Percentiles rank a stretch among this genome's conserved stretches.
Conservation (phyloP, 1,140 invertebrate genomes). For the Bombus pyrosoma region DNA sequence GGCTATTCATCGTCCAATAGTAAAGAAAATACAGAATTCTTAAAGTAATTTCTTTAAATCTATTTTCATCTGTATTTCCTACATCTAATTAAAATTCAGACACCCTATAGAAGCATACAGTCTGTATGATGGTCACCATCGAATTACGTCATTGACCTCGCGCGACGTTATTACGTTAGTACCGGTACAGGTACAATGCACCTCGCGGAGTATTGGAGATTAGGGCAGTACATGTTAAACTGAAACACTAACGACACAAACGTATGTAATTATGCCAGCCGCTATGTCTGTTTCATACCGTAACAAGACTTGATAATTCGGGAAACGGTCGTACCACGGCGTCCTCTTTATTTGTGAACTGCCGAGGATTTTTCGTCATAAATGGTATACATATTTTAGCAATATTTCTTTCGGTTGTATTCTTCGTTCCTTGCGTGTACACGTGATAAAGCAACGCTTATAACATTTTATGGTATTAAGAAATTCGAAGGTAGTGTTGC, state of each 20-base stretch:
- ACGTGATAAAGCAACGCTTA: neutral
- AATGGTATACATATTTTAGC: neutral
- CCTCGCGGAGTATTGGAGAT: slow-evolving; percentile 70
- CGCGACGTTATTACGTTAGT: slow-evolving; percentile 72
- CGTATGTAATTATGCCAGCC: neutral
- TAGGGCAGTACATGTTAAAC: slow-evolving; percentile 64
- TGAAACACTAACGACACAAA: slow-evolving; percentile 51
- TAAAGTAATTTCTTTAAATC: neutral
- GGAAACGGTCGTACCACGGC: neutral
- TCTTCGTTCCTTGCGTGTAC: neutral
- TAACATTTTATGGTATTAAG: neutral
- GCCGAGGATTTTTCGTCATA: neutral
- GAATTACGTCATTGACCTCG: slow-evolving; percentile 71
- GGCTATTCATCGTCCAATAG: neutral
- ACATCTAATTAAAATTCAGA: neutral
- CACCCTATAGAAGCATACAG: neutral
- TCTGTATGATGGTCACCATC: slow-evolving; percentile 50
- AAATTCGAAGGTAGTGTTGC: neutral
- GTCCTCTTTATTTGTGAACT: neutral
- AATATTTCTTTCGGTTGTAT: neutral
- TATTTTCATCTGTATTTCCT: neutral
- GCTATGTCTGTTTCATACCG: slow-evolving; percentile 64
- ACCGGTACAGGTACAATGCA: slow-evolving; percentile 62
- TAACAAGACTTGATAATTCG: slow-evolving; percentile 33
- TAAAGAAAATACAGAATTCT: neutral